Evolutionary conservation across 2,113 vertebrate genomes (phyloP).

Genomic region (Lophius piscatorius): DNA sequence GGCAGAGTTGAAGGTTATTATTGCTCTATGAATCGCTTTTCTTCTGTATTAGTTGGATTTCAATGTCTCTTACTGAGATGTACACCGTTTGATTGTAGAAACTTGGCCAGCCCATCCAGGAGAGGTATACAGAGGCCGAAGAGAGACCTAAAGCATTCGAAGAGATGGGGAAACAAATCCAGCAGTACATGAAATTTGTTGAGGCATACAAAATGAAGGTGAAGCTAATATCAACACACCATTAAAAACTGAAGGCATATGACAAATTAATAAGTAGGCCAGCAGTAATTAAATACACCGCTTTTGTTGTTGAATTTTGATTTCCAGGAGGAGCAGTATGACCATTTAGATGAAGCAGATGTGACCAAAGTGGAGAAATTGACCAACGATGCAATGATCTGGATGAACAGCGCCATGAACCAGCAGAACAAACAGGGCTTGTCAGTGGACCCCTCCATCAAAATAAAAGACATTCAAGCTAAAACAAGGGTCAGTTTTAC

Average conservation of each 20-base stretch:
- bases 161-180: constrained; percentile 94
- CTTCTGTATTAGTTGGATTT: not conserved
- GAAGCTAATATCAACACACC: constrained; percentile 2
- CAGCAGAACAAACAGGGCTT: constrained; percentile 93
- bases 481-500: constrained; percentile 88
- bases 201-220: constrained; percentile 95
- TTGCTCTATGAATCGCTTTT: not conserved
- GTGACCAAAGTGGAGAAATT: constrained; percentile 89
- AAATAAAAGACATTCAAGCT: constrained; percentile 88
- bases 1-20: constrained; percentile 88
- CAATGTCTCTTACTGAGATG: not conserved
- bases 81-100: constrained; percentile 73
- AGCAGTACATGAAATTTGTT: constrained; percentile 95
- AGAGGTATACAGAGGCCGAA: constrained; percentile 89
- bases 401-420: constrained; percentile 97
- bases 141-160: constrained; percentile 95
- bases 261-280: not conserved
- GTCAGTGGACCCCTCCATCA: constrained; percentile 86
- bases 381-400: constrained; percentile 89
- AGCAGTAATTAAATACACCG: not conserved
- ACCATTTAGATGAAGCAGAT: constrained; percentile 91
- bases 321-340: constrained; percentile 89
- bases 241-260: not conserved
- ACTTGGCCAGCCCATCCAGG: constrained; percentile 92
- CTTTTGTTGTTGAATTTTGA: not conserved